phyloP scores from a whole-genome alignment of 2,888 invertebrate genomes.

The Agrochola lychnidis region DNA sequence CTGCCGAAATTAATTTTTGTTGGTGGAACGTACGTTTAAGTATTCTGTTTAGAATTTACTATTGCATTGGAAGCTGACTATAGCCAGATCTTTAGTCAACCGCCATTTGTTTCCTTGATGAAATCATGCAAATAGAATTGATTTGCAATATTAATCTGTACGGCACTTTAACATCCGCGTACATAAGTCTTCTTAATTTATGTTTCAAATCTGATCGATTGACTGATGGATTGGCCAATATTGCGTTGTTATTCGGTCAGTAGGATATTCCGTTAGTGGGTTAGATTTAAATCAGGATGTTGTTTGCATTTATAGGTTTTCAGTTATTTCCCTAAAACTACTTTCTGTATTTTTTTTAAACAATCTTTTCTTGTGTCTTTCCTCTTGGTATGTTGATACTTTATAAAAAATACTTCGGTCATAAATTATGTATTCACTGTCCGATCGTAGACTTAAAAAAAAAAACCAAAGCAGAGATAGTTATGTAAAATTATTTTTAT shows the following conservation, averaged over 20 bases:
- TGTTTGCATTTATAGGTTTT: neutral
- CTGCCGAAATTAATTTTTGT: conserved; percentile 21
- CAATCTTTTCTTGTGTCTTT: neutral
- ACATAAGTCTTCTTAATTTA: conserved; percentile 38
- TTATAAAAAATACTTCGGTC: neutral
- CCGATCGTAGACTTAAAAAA: neutral
- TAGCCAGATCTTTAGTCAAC: neutral
- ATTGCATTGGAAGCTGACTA: neutral
- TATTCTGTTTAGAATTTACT: neutral
- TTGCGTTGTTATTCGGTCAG: conserved; percentile 32
- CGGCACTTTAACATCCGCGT: conserved; percentile 16
- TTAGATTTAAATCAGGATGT: conserved; percentile 24
- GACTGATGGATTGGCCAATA: conserved; percentile 3
- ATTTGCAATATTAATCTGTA: conserved; percentile 36
- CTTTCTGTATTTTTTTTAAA: neutral
- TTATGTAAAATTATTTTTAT: neutral
- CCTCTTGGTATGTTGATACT: neutral
- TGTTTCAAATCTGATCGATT: conserved; percentile 41
- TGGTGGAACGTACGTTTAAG: neutral
- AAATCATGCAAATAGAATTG: conserved; percentile 26
- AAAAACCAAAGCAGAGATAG: neutral
- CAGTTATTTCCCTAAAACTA: neutral
- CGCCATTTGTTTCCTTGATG: conserved; percentile 10
- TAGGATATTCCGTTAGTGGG: conserved; percentile 14
- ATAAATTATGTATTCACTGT: neutral